Conservation (phyloP, 2,797 vertebrate genomes). For the Cryptoprocta ferox region DNA sequence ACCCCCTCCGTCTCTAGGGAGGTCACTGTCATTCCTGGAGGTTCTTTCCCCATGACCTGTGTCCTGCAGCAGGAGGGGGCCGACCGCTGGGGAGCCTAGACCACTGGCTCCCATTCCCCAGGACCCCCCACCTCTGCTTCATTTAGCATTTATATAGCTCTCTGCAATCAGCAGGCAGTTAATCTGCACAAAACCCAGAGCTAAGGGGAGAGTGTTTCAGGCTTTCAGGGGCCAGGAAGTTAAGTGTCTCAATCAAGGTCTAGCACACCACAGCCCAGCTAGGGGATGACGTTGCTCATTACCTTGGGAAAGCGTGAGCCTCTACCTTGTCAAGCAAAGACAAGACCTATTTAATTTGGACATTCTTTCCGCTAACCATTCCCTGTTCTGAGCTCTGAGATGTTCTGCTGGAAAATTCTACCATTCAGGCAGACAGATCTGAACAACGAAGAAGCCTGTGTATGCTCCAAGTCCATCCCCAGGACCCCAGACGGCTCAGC, state of each 20-base stretch:
- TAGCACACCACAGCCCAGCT: background rate
- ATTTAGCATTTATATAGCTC: constrained; percentile 71
- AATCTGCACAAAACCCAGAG: constrained; percentile 33
- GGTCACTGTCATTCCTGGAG: background rate
- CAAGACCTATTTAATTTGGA: background rate
- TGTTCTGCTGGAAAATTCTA: background rate
- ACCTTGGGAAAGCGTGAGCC: background rate
- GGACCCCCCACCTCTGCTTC: background rate
- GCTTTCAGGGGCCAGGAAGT: constrained; percentile 41
- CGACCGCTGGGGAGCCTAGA: background rate
- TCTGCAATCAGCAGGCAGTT: constrained; percentile 53
- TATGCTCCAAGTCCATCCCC: background rate
- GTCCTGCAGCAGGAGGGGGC: too few relatives aligned
- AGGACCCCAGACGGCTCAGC: background rate
- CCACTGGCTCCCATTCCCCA: background rate
- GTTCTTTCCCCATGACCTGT: background rate
- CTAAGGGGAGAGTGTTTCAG: background rate
- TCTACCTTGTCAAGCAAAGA: background rate
- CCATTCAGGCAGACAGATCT: background rate
- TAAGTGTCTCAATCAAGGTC: constrained; percentile 66
- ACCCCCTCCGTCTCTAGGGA: background rate
- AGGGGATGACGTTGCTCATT: background rate
- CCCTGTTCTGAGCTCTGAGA: background rate
- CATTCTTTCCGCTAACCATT: background rate
- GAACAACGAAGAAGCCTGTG: background rate